These are phyloP conservation scores for Drosophila sordidula DNA, from an alignment of 2,888 invertebrate species.

Conservation along the genomic window DNA sequence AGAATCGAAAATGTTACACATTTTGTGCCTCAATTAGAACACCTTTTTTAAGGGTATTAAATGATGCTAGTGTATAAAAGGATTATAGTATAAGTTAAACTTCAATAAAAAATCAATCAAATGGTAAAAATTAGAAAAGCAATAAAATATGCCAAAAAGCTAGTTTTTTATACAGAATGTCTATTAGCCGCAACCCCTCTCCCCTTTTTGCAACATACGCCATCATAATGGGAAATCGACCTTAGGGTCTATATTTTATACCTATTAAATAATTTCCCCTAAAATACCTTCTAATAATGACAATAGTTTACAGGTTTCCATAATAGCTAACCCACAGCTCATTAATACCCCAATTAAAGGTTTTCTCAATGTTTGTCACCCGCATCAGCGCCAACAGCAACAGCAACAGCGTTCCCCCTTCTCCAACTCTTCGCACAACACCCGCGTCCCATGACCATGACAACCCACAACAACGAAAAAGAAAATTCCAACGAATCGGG, in stretches of 20 bases:
- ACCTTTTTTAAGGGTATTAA: too few relatives aligned
- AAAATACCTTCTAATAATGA: not conserved
- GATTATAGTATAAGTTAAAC: too few relatives aligned
- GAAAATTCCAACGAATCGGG: slow-evolving; percentile 24
- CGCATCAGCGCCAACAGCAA: slow-evolving; percentile 30
- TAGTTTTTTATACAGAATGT: too few relatives aligned
- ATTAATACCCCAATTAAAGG: slow-evolving; percentile 17
- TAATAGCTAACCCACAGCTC: slow-evolving; percentile 11
- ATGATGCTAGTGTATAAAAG: too few relatives aligned
- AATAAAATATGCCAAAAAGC: too few relatives aligned
- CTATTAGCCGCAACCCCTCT: too few relatives aligned
- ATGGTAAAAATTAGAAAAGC: too few relatives aligned
- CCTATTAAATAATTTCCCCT: not conserved
- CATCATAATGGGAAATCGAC: too few relatives aligned
- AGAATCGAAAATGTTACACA: too few relatives aligned
- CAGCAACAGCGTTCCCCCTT: not conserved
- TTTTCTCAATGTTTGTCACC: slow-evolving; percentile 20
- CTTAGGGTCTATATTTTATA: not conserved
- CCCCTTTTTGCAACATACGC: too few relatives aligned
- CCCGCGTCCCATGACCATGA: slow-evolving; percentile 48
- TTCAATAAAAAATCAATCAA: too few relatives aligned
- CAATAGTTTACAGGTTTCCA: not conserved
- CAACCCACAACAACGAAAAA: slow-evolving; percentile 32
- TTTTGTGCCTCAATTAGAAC: too few relatives aligned
- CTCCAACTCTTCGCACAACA: not conserved